Percentiles rank a stretch among this genome's conserved stretches.
phyloP scores from a whole-genome alignment of 2,113 vertebrate genomes.

The Pelvicachromis taeniatus region DNA sequence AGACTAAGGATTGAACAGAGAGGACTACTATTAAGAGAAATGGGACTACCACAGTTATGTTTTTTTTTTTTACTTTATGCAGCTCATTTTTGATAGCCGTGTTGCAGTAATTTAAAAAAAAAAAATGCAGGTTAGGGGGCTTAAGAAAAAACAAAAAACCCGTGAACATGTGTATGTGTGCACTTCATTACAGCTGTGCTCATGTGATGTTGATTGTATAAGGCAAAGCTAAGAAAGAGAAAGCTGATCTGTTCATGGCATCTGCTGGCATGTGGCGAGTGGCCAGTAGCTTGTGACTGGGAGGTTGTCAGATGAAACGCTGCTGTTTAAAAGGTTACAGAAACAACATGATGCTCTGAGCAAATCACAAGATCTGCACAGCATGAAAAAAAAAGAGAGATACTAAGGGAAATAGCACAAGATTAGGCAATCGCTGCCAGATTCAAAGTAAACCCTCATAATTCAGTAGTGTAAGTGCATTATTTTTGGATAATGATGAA shows the following conservation, averaged over 20 bases:
- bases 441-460: slow-evolving; percentile 4
- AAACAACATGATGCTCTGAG: slow-evolving; percentile 68
- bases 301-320: slow-evolving; percentile 58
- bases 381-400: slow-evolving; percentile 24
- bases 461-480: not conserved
- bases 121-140: not conserved
- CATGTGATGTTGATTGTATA: slow-evolving; percentile 47
- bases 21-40: not conserved
- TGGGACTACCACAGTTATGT: not conserved
- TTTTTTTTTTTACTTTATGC: not conserved
- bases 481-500: slow-evolving; percentile 29
- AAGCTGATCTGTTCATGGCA: slow-evolving; percentile 37
- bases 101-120: not conserved
- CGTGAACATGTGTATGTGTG: not conserved
- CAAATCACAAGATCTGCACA: slow-evolving; percentile 74
- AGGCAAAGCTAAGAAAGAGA: slow-evolving; percentile 15
- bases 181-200: not conserved
- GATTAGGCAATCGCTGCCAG: not conserved
- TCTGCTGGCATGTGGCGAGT: slow-evolving; percentile 65
- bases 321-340: slow-evolving; percentile 73
- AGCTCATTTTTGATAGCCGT: not conserved
- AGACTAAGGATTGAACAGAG: not conserved
- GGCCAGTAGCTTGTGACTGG: slow-evolving; percentile 73
- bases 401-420: not conserved
- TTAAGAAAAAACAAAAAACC: not conserved